A percentile compares a stretch with the other conserved stretches of the same genome.
Conservation (phyloP, 1,140 invertebrate species). For the Aporrectodea caliginosa region DNA sequence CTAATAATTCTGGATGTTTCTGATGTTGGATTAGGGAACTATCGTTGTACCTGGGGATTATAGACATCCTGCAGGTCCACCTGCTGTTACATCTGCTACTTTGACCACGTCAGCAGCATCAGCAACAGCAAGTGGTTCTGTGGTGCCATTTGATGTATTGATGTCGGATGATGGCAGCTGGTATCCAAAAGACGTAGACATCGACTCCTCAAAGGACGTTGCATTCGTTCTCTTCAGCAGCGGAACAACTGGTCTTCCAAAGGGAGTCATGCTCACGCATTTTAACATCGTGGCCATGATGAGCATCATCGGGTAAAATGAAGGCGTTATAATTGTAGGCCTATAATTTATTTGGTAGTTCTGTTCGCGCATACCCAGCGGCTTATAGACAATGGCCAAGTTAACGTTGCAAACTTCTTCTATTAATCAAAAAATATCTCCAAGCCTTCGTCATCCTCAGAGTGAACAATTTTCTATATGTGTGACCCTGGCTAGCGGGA, state of each 20-base stretch:
- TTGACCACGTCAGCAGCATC: too few species aligned
- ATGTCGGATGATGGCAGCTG: neutral
- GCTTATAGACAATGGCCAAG: too few species aligned
- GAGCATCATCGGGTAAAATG: slow-evolving; percentile 36
- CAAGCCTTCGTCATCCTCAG: too few species aligned
- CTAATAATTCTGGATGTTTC: too few species aligned
- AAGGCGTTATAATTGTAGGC: too few species aligned
- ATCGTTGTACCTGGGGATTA: neutral
- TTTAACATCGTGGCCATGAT: slow-evolving; percentile 44
- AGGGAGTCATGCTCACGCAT: slow-evolving; percentile 48
- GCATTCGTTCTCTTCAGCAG: slow-evolving; percentile 55
- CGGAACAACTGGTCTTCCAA: slow-evolving; percentile 49
- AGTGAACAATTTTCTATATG: too few species aligned
- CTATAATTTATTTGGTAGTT: too few species aligned
- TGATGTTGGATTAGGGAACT: neutral
- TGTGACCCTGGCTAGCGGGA: too few species aligned
- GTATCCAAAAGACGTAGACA: neutral
- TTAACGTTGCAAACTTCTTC: too few species aligned
- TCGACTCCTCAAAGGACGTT: slow-evolving; percentile 37
- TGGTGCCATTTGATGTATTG: neutral
- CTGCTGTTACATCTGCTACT: neutral
- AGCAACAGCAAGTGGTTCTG: neutral
- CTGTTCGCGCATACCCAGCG: too few species aligned
- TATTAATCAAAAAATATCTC: too few species aligned
- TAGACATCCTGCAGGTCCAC: neutral